Base-by-base conservation (phyloP, 2,797 vertebrate genomes). In the Coregonus sp. region DNA sequence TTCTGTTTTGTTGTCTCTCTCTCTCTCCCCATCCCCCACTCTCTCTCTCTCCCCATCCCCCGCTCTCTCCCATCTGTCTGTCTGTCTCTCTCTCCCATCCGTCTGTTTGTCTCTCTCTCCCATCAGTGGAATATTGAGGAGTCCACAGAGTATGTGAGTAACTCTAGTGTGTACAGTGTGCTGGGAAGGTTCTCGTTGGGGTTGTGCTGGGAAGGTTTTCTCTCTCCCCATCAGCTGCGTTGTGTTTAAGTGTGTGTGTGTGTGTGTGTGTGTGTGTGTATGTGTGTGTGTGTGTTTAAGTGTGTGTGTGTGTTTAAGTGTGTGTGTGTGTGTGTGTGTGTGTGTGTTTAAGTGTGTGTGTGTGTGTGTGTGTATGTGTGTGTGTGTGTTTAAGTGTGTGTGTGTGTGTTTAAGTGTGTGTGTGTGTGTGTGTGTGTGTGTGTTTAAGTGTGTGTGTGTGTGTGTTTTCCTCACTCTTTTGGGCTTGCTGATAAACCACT, bases 91-190 rank as follows among this genome's bases (percentile, higher is more conserved):
- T 91, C 91, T 92, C 90, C 40, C 40, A 47, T 11, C 9, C 11
- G 40, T 47, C 90, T 61, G 59, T 61, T 90, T 79, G 83, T 92
- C 88, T 91, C 88, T 91, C 91, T 92, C 90, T 88, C 86, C 90
- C 92, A 33, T 97, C 96, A 98, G 97, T 98, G 96, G 97, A 96
- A 91, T 94, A 94, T 96, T 94, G 96, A 97, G 94, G 97, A 98
- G 92, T 94, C 96, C 93, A 95, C 96, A 91, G 96, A 98, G 91
- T 95, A 98, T 94, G 97, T 98, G 96, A 98, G 97, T 98, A 98
- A 93, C 91, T 94, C 94, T 92, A 91, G 77, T 59, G 50, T 54
- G 70, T 72, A 79, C 78, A 72, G 40, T 83, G 82, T 80, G n/a
- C 20, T 20, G 59, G 59, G 59, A 61, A 61, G 20, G 59, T 61